A percentile compares a stretch with the other conserved stretches of the same genome.
phyloP scores from a whole-genome alignment of 2,797 vertebrate genomes.

The Oreochromis mossambicus region DNA sequence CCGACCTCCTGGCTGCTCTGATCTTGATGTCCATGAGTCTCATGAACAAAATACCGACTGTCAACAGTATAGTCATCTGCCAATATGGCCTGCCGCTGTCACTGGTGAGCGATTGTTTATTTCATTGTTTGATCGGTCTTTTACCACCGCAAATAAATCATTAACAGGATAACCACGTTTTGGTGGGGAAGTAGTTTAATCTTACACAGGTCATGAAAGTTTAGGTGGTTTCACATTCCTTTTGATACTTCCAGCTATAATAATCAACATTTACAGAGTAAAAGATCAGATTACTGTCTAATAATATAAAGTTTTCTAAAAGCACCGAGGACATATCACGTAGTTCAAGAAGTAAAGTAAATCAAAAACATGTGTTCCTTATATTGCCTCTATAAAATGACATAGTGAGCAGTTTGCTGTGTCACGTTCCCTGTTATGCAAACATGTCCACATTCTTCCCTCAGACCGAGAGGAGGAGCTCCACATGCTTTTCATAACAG shows the following conservation, averaged over 20 bases:
- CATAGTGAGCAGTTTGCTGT: neutral
- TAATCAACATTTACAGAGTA: neutral
- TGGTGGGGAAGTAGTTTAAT: neutral
- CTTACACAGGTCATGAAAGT: neutral
- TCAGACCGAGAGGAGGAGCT: neutral
- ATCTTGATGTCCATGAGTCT: slow-evolving; percentile 60
- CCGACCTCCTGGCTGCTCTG: slow-evolving; percentile 76
- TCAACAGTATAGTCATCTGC: slow-evolving; percentile 46
- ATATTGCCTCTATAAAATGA: slow-evolving; percentile 7
- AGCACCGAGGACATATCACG: neutral
- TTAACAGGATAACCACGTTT: neutral
- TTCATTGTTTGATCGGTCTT: neutral
- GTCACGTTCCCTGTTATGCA: neutral
- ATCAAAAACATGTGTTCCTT: neutral
- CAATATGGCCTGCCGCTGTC: slow-evolving; percentile 69
- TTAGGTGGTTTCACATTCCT: neutral
- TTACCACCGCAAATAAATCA: neutral
- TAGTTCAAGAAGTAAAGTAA: neutral
- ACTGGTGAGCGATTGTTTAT: slow-evolving; percentile 63
- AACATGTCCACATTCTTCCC: neutral
- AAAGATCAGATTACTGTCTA: neutral
- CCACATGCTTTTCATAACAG: neutral
- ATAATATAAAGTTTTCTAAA: neutral
- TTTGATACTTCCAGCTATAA: neutral
- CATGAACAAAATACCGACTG: slow-evolving; percentile 49